phyloP scores from a whole-genome alignment of 2,888 invertebrate species.

The Blastobasis adustella region DNA sequence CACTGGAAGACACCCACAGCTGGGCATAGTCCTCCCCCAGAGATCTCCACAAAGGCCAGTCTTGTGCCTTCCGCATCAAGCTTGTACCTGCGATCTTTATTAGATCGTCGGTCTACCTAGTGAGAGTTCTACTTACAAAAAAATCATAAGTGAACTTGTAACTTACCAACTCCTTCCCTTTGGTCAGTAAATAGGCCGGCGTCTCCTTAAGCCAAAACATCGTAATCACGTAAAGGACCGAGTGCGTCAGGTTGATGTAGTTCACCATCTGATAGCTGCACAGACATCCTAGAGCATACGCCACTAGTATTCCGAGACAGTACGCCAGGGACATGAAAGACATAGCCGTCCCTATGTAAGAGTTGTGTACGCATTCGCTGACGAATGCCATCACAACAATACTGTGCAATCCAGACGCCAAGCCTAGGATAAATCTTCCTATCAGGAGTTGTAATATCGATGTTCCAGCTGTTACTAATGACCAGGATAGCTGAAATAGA shows the following conservation, averaged over 20 bases:
- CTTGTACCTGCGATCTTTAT: too few species aligned
- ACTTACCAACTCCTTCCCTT: conserved; percentile 29
- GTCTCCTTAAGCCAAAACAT: conserved; percentile 25
- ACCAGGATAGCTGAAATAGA: conserved; percentile 31
- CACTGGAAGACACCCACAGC: too few species aligned
- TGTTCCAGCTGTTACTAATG: conserved; percentile 25
- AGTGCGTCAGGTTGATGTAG: conserved; percentile 22
- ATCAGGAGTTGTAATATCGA: conserved; percentile 32
- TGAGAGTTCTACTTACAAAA: too few species aligned
- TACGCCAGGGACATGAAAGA: conserved; percentile 15
- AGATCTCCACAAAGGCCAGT: too few species aligned
- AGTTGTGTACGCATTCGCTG: conserved; percentile 56
- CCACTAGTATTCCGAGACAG: conserved; percentile 22
- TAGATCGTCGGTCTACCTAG: too few species aligned
- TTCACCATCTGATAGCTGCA: conserved; percentile 27
- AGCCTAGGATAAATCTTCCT: conserved; percentile 65
- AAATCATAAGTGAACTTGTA: background rate
- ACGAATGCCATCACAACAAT: conserved; percentile 65
- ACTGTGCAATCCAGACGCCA: conserved; percentile 58
- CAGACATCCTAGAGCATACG: conserved; percentile 31
- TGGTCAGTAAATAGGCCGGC: conserved; percentile 24
- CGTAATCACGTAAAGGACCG: conserved; percentile 19
- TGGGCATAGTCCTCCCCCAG: too few species aligned
- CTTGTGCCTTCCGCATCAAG: too few species aligned
- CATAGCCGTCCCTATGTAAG: conserved; percentile 21